Base-by-base conservation (phyloP, 2,797 vertebrate genomes). In the Jordanella pulchra region DNA sequence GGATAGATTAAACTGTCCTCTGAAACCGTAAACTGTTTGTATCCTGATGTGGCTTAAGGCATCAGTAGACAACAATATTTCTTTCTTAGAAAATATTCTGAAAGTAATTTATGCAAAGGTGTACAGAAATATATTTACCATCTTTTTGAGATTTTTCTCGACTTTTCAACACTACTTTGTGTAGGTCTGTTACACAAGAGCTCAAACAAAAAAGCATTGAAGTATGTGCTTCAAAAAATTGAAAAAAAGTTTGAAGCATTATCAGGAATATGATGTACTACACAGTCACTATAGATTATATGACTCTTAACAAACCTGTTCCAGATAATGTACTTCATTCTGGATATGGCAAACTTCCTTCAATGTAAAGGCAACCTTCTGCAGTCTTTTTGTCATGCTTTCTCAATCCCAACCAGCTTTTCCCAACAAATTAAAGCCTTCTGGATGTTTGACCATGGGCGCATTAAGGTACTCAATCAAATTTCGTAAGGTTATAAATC, bases 381-480 rank as follows among this genome's bases (percentile, higher is more conserved):
- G 55, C 80, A 76, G 28, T 88, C 88, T 47, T 93, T 93, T 83
- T 90, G 89, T 64, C 77, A 74, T 4, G 83, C 87, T 25, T 93
- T 93, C 55, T 83, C 78, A 44, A 84, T 93, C 69, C 78, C 91
- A 35, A 66, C 67, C 51, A 69, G 79, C 47, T 86, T 91, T 77
- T 89, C 85, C 47, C 84, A 86, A 28, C 90, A 90, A 78, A 86
- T 93, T 70, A 65, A 64, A 69, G 90, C 89, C 55, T 87, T 93
- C 67, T 93, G 93, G 93, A 77, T 90, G 77, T 80, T 93, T 11
- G 91, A 92, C 80, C 91, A 78, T 1, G 86, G 90, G 45, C 84
- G 87, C 18, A 23, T 82, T 54, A 84, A 79, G 78, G 91, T 64
- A 64, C n/a, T 44, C 60, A 64, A 25, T 42, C 14, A 25, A 63